Percentiles rank a stretch among this genome's conserved stretches.
Evolutionary conservation across 2,113 vertebrate genomes (phyloP).

Genomic region (Coturnix japonica): DNA sequence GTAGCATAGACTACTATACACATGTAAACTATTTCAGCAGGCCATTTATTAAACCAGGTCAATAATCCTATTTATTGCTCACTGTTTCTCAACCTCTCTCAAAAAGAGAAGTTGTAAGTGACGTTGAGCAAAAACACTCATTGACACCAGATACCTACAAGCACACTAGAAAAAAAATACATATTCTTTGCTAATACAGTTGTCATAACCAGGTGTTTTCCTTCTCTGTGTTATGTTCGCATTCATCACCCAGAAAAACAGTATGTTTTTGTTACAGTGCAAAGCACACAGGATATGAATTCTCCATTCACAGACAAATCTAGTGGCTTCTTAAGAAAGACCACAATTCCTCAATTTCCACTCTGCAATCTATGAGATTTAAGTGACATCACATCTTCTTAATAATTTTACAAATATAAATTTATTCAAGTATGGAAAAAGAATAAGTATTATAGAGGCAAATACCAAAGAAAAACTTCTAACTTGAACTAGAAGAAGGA

Average conservation of each 20-base stretch:
- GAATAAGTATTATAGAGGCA: not conserved
- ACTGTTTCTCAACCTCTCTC: not conserved
- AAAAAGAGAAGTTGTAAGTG: not conserved
- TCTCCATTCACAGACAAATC: not conserved
- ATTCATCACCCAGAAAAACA: not conserved
- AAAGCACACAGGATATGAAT: not conserved
- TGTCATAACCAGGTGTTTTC: not conserved
- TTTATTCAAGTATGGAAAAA: conserved; percentile 27
- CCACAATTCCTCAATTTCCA: not conserved
- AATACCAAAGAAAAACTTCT: not conserved
- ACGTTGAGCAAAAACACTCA: not conserved
- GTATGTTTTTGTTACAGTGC: not conserved
- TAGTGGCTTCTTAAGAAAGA: not conserved
- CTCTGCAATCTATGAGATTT: conserved; percentile 17
- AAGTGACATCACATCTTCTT: conserved; percentile 11
- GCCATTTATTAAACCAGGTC: conserved; percentile 29
- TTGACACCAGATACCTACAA: fast-evolving
- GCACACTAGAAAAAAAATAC: not conserved
- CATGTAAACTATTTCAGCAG: not conserved
- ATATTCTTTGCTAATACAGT: not conserved
- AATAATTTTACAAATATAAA: conserved; percentile 15
- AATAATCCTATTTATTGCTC: not conserved
- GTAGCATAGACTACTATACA: not conserved
- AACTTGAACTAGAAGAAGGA: not conserved
- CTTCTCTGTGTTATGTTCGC: not conserved